A percentile compares a stretch with the other conserved stretches of the same genome.
Conservation (phyloP, 1,140 invertebrate genomes). For the Nilaparvata lugens region DNA sequence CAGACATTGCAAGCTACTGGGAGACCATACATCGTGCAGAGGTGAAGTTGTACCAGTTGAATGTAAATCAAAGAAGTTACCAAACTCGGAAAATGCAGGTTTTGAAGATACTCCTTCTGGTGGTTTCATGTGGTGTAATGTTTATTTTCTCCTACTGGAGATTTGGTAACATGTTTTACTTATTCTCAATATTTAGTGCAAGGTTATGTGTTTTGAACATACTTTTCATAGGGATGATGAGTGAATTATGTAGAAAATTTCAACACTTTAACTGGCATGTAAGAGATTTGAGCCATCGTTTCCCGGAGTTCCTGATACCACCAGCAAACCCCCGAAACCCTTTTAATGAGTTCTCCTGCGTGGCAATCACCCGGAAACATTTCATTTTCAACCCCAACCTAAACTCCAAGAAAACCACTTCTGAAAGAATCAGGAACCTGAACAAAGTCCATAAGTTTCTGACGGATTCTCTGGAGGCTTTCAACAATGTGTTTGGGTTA, state of each 20-base stretch:
- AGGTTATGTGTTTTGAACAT: not conserved
- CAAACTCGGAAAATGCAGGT: too few species aligned
- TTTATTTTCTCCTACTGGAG: not conserved
- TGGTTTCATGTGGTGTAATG: not conserved
- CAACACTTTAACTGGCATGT: not conserved
- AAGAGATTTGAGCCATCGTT: not conserved
- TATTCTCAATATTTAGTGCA: not conserved
- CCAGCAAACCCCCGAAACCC: not conserved
- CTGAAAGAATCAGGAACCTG: not conserved
- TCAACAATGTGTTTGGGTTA: not conserved
- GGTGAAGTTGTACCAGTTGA: too few species aligned
- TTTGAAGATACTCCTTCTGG: not conserved
- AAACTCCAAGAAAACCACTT: not conserved
- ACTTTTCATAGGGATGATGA: not conserved
- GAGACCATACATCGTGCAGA: too few species aligned
- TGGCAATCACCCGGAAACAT: not conserved
- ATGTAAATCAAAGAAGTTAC: too few species aligned
- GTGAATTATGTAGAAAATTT: not conserved
- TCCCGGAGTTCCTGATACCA: not conserved
- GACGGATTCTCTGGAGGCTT: not conserved
- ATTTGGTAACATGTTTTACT: not conserved
- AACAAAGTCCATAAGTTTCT: not conserved
- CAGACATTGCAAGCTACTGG: too few species aligned
- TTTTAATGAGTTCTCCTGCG: not conserved
- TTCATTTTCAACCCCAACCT: not conserved